Conservation (phyloP, 2,797 vertebrate species). For the Scolopax bukidnonensis region DNA sequence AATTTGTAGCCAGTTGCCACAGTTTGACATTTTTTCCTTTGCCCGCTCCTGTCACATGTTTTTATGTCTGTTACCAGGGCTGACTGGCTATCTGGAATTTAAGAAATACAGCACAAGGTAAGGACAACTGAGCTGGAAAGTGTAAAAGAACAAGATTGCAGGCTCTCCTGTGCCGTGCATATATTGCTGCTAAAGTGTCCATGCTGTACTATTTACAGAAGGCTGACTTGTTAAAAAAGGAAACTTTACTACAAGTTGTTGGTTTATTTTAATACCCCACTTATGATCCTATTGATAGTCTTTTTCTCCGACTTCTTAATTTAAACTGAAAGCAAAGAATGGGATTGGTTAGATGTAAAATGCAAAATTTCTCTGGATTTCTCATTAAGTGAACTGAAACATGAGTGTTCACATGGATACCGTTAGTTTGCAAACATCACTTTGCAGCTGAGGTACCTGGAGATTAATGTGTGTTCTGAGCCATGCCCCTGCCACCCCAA, state of each 20-base stretch:
- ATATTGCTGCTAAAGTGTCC: not conserved
- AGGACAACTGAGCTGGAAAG: not conserved
- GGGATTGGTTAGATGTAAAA: not conserved
- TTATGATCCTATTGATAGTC: not conserved
- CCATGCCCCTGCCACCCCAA: not conserved
- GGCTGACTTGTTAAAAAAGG: not conserved
- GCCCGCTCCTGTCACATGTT: not conserved
- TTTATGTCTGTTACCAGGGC: not conserved
- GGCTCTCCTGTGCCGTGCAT: not conserved
- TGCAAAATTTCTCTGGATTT: not conserved
- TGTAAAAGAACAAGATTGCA: not conserved
- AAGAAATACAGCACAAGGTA: not conserved
- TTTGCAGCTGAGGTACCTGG: not conserved
- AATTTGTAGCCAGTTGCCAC: not conserved
- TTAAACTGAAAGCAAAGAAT: not conserved
- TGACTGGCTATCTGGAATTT: not conserved
- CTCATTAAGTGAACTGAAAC: not conserved
- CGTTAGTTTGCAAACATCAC: not conserved
- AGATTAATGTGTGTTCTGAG: not conserved
- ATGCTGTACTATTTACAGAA: not conserved
- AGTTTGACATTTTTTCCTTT: not conserved
- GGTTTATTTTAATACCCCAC: not conserved
- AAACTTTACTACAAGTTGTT: not conserved
- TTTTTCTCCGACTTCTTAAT: not conserved
- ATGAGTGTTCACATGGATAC: not conserved